Evolutionary conservation across 1,140 invertebrate genomes (phyloP).

Genomic region (Trichonephila inaurata): DNA sequence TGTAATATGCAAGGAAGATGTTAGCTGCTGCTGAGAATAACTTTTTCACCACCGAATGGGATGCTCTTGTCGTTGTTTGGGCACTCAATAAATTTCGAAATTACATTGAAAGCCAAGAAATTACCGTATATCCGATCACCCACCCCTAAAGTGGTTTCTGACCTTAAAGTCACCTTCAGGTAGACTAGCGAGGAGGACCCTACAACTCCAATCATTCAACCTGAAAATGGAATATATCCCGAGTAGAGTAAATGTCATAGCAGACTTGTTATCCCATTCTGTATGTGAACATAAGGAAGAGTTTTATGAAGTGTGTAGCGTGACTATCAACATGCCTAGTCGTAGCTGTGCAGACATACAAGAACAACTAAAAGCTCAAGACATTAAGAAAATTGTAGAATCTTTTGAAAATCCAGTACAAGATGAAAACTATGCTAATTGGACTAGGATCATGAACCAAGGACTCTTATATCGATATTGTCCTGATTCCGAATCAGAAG

Average conservation of each 20-base stretch:
- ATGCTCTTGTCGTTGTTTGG: no score
- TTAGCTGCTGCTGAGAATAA: no score
- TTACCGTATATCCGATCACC: no score
- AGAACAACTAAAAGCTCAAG: constrained; percentile 33
- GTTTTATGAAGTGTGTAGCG: neutral
- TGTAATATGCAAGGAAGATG: no score
- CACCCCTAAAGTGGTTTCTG: neutral
- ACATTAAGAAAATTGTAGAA: constrained; percentile 41
- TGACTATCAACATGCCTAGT: neutral
- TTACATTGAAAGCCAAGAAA: no score
- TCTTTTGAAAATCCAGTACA: neutral
- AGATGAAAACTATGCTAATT: constrained; percentile 31
- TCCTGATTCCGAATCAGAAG: constrained; percentile 6
- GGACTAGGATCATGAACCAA: neutral
- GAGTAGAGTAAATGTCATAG: neutral
- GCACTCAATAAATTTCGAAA: no score
- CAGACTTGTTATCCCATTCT: neutral
- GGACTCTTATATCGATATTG: neutral
- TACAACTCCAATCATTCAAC: neutral
- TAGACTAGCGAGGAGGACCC: neutral
- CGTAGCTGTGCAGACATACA: neutral
- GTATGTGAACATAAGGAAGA: neutral
- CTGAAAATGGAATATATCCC: neutral
- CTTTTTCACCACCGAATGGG: no score
- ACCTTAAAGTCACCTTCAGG: neutral